Conservation (phyloP, 2,888 invertebrate genomes). For the Acronicta alni region DNA sequence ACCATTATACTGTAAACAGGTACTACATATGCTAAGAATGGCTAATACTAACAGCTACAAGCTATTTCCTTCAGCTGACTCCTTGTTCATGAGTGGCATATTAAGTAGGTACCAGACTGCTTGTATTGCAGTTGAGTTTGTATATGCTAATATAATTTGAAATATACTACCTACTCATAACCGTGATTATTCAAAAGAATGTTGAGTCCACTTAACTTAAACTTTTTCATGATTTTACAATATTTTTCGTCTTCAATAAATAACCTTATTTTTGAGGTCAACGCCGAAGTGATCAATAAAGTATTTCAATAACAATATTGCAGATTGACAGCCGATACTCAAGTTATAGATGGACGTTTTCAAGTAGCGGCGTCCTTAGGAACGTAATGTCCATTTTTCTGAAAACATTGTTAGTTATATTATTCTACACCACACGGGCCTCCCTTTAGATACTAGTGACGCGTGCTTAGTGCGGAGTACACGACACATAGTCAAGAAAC, state of each 20-base stretch:
- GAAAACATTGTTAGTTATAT: not conserved
- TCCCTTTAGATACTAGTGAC: no score
- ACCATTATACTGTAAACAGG: conserved; percentile 8
- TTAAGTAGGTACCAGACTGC: conserved; percentile 11
- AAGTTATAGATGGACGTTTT: conserved; percentile 6
- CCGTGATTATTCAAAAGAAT: no score
- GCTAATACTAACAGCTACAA: not conserved
- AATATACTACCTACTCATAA: no score
- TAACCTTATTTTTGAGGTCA: conserved; percentile 4
- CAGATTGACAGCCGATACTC: conserved; percentile 22
- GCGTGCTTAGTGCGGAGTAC: not conserved
- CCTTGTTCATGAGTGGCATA: conserved; percentile 10
- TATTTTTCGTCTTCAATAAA: not conserved
- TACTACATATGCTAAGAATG: conserved; percentile 16
- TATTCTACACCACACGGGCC: no score
- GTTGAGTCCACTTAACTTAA: not conserved
- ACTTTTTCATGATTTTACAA: not conserved
- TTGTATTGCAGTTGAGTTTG: conserved; percentile 22
- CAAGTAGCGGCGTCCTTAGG: not conserved
- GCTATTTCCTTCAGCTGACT: conserved; percentile 28
- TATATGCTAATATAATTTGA: conserved; percentile 1
- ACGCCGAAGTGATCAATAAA: conserved; percentile 15
- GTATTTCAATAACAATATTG: conserved; percentile 17
- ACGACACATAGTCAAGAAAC: not conserved
- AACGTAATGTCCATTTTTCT: not conserved